A percentile compares a stretch with the other conserved stretches of the same genome.
Conservation (phyloP, 1,140 invertebrate genomes). For the Drosophila asahinai region DNA sequence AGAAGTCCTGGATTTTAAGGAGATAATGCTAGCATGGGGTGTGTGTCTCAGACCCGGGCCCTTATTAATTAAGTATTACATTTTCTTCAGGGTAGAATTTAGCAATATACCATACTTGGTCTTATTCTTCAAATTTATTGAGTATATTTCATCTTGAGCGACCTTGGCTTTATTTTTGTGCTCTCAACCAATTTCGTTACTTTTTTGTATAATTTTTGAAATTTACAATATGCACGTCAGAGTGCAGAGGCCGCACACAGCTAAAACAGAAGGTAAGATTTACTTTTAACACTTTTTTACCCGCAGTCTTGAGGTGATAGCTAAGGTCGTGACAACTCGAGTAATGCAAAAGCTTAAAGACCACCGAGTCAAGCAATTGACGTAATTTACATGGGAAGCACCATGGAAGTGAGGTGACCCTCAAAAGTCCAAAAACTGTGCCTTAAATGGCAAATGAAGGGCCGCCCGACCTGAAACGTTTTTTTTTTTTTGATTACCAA, state of each 20-base stretch:
- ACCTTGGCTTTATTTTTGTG: neutral
- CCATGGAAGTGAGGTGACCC: slow-evolving; percentile 36
- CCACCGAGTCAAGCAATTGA: slow-evolving; percentile 43
- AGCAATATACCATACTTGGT: too few species aligned
- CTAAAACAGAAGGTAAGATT: slow-evolving; percentile 13
- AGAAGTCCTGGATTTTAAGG: neutral
- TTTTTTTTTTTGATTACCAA: slow-evolving; percentile 22
- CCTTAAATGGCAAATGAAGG: slow-evolving; percentile 58
- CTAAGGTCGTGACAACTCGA: slow-evolving; percentile 35
- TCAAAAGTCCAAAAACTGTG: slow-evolving; percentile 32
- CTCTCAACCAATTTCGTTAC: neutral
- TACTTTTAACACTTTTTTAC: slow-evolving; percentile 46
- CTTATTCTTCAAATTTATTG: too few species aligned
- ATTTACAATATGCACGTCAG: slow-evolving; percentile 14
- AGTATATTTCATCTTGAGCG: neutral
- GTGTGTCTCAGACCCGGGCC: too few species aligned
- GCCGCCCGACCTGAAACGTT: slow-evolving; percentile 19
- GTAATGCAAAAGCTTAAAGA: slow-evolving; percentile 48
- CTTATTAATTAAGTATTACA: too few species aligned
- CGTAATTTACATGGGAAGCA: slow-evolving; percentile 52
- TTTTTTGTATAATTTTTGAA: slow-evolving; percentile 17
- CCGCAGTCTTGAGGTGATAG: slow-evolving; percentile 23
- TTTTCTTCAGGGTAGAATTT: too few species aligned
- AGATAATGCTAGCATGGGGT: too few species aligned
- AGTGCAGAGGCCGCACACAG: neutral